These are phyloP conservation scores for Hypomesus transpacificus DNA, from an alignment of 2,113 vertebrate species.

Conservation along the genomic window DNA sequence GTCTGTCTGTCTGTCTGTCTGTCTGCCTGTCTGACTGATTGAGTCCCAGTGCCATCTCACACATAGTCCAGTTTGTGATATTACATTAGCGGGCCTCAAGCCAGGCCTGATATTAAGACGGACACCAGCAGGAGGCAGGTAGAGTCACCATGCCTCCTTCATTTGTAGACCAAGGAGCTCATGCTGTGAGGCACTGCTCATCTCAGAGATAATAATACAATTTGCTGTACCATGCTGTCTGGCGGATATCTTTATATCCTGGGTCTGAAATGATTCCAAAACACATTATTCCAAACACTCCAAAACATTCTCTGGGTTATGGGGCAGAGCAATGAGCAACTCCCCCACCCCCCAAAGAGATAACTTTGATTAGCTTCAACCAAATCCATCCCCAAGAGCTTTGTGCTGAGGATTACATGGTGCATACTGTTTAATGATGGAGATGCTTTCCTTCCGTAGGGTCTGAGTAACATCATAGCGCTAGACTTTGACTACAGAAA, in stretches of 20 bases:
- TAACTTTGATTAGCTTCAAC: too few relatives aligned
- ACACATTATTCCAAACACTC: too few relatives aligned
- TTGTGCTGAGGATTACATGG: neutral
- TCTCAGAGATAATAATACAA: neutral
- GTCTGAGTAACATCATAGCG: constrained; percentile 83
- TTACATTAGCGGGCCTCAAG: neutral
- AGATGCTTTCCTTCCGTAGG: constrained; percentile 72
- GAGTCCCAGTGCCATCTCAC: neutral
- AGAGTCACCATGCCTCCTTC: neutral
- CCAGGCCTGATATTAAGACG: neutral
- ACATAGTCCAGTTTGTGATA: neutral
- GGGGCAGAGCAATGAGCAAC: too few relatives aligned
- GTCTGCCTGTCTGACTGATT: neutral
- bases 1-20: neutral
- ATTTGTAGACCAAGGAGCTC: neutral
- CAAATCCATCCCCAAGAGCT: neutral
- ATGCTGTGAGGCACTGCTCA: neutral
- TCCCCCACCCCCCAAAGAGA: too few relatives aligned
- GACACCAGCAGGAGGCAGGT: neutral
- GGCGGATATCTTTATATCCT: neutral
- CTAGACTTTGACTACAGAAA: constrained; percentile 87
- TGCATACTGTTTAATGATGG: neutral
- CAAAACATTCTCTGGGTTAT: too few relatives aligned
- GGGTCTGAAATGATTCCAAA: neutral
- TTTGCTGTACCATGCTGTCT: neutral